Evolutionary conservation across 2,888 invertebrate species (phyloP).

Genomic region (Nomada ferruginata): DNA sequence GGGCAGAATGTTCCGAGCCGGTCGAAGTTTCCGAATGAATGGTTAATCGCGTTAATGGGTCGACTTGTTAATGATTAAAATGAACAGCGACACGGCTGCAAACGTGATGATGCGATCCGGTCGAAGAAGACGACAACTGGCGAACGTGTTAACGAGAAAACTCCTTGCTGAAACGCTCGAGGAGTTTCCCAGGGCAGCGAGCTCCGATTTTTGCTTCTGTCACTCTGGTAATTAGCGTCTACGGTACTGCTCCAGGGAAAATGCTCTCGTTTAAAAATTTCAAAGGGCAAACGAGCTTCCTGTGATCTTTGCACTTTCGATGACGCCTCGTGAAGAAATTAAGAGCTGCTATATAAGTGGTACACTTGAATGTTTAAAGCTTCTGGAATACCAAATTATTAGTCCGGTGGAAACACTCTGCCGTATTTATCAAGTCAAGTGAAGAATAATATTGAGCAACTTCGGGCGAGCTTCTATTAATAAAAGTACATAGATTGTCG

Average conservation of each 20-base stretch:
- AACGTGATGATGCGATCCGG: not conserved
- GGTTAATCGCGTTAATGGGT: slow-evolving; percentile 17
- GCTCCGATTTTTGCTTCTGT: slow-evolving; percentile 40
- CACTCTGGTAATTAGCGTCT: slow-evolving; percentile 33
- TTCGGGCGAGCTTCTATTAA: not conserved
- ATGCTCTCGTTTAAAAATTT: slow-evolving; percentile 37
- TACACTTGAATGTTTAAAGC: not conserved
- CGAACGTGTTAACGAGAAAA: slow-evolving; percentile 21
- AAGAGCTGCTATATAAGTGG: not conserved
- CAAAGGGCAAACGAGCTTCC: slow-evolving; percentile 38
- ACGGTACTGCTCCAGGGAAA: slow-evolving; percentile 5
- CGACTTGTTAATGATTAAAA: slow-evolving; percentile 17
- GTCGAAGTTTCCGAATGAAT: slow-evolving; percentile 9
- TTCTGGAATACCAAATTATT: not conserved
- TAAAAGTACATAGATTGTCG: not conserved
- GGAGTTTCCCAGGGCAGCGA: not conserved
- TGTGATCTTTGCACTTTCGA: slow-evolving; percentile 3
- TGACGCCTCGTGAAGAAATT: slow-evolving; percentile 11
- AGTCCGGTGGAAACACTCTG: not conserved
- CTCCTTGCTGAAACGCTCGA: not conserved
- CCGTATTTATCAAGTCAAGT: not conserved
- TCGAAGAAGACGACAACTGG: not conserved
- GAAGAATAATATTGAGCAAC: not conserved
- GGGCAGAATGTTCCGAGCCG: not conserved
- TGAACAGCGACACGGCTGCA: not conserved